A percentile compares a stretch with the other conserved stretches of the same genome.
phyloP scores from a whole-genome alignment of 2,888 invertebrate species.

The Drosophila anomalata region DNA sequence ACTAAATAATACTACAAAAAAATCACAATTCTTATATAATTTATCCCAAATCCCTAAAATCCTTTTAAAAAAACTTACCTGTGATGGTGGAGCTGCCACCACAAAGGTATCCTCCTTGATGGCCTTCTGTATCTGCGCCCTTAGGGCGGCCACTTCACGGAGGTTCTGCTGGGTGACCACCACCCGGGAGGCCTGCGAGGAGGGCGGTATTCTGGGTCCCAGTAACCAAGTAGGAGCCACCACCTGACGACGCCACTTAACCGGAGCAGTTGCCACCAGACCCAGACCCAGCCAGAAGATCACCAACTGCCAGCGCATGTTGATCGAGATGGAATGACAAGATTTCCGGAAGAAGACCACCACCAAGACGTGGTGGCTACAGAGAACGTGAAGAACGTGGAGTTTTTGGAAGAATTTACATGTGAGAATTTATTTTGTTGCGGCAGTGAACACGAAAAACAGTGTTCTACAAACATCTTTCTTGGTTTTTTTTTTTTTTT shows the following conservation, averaged over 20 bases:
- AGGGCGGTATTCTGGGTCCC: slow-evolving; percentile 27
- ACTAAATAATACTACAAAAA: too few species aligned
- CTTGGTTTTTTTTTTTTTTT: slow-evolving; percentile 24
- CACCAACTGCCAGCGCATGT: slow-evolving; percentile 22
- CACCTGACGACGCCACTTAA: slow-evolving; percentile 58
- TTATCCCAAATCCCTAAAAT: neutral
- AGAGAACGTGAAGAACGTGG: too few species aligned
- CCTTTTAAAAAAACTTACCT: slow-evolving; percentile 55
- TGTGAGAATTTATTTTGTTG: slow-evolving; percentile 20
- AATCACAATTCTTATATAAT: too few species aligned
- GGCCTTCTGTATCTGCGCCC: slow-evolving; percentile 68
- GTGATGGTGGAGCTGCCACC: slow-evolving; percentile 56
- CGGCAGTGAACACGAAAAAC: slow-evolving; percentile 29
- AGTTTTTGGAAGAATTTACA: neutral
- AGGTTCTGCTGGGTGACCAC: slow-evolving; percentile 62
- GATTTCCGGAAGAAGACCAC: neutral
- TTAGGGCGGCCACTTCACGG: slow-evolving; percentile 64
- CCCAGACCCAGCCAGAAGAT: slow-evolving; percentile 4
- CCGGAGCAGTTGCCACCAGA: neutral
- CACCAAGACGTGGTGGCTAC: neutral
- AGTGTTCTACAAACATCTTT: slow-evolving; percentile 11
- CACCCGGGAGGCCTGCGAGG: slow-evolving; percentile 46
- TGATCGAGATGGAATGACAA: too few species aligned
- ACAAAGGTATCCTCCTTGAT: slow-evolving; percentile 66
- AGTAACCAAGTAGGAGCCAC: slow-evolving; percentile 72